Evolutionary conservation across 2,113 vertebrate species (phyloP), one percentile per base, ranked within the genome.

Genomic region (Morone saxatilis): DNA sequence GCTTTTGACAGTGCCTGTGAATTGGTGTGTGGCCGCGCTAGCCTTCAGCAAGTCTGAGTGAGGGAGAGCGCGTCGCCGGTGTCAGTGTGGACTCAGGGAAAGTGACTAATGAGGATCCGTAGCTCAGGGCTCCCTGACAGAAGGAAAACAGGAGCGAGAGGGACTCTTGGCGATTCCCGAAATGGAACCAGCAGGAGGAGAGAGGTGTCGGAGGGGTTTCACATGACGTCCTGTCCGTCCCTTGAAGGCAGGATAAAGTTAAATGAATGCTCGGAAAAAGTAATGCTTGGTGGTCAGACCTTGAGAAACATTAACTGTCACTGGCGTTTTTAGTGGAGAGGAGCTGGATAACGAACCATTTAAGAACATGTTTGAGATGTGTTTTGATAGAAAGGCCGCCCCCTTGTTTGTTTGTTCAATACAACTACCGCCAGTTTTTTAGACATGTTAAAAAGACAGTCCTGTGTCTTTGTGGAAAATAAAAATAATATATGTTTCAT

Each of bases 91-190:
- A 79, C 86, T 83, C 57, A 4, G 87, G 61, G 81, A 91, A 85
- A 84, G 80, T 83, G 86, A 89, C 92, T 93, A 93, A 94, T 94
- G 90, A 91, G 91, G 86, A 90, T 78, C 84, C 36, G 47, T 69
- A 80, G 87, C 92, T 91, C 78, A 50, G 47, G 80, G 76, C 78
- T 69, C 73, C 56, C 59, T 80, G 80, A 89, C 88, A 77, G 88
- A 86, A 66, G 70, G 71, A 71, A 90, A 87, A 81, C 69, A 40
- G 67, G 25, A 82, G 68, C 57, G 31, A 50, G 78, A 79, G 13
- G 47, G 63, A 71, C 78, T 77, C 43, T 31, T 59, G 73, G 67
- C 51, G 59, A 81, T 57, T 81, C 81, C 83, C 14, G 51, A 86
- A 89, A 86, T 84, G 87, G 88, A 90, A 83, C 67, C 40, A 69